A percentile compares a stretch with the other conserved stretches of the same genome.
Evolutionary conservation across 2,797 vertebrate genomes (phyloP).

Genomic region (Eupleurogrammus muticus): DNA sequence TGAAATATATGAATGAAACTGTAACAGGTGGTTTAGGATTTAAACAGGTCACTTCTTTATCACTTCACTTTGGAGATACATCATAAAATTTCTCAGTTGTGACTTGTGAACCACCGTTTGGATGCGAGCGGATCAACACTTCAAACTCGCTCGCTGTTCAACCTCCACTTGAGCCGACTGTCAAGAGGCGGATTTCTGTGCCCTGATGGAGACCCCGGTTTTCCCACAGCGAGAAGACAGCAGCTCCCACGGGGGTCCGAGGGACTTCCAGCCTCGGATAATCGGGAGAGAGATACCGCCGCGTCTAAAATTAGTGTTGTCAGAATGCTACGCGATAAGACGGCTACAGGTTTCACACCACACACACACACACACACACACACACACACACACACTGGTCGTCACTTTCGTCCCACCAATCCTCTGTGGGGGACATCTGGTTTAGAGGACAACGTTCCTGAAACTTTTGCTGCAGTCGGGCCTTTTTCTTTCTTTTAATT

Average conservation of each 20-base stretch:
- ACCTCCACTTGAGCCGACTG: conserved; percentile 35
- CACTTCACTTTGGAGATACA: no score
- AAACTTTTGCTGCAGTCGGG: no score
- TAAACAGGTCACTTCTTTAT: no score
- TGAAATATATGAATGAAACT: no score
- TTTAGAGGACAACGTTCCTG: neutral
- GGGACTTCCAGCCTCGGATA: conserved; percentile 64
- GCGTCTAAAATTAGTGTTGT: conserved; percentile 79
- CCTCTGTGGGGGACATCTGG: neutral
- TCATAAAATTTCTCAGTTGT: no score
- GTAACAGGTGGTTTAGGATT: no score
- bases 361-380: conserved; percentile 61
- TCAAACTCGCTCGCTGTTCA: conserved; percentile 24
- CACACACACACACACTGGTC: conserved; percentile 52
- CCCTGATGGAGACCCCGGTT: conserved; percentile 73
- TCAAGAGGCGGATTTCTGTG: conserved; percentile 68
- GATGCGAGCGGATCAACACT: conserved; percentile 16
- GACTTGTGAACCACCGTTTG: neutral
- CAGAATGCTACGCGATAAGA: conserved; percentile 66
- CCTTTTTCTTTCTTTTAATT: no score
- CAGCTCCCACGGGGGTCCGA: conserved; percentile 45
- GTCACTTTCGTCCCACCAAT: conserved; percentile 53
- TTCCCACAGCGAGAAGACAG: conserved; percentile 33
- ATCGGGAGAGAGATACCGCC: conserved; percentile 62
- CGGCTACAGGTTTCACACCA: conserved; percentile 65